Conservation (phyloP, 2,113 vertebrate species). For the Scomber colias region DNA sequence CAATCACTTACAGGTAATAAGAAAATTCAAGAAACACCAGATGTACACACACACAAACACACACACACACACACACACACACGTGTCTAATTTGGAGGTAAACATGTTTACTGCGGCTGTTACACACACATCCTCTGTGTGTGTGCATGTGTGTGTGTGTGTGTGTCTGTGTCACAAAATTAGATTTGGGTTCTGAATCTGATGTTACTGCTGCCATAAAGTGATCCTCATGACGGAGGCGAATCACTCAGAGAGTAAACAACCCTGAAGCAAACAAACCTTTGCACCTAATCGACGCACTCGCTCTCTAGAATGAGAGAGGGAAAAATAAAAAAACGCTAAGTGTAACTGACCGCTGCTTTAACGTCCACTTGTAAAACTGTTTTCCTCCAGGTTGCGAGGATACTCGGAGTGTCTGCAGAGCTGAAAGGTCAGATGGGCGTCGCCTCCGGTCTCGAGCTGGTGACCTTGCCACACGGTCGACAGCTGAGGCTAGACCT, state of each 20-base stretch:
- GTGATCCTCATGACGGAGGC: background rate
- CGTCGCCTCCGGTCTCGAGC: conserved; percentile 92
- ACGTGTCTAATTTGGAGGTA: background rate
- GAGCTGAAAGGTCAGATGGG: conserved; percentile 92
- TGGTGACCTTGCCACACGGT: conserved; percentile 93
- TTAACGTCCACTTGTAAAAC: conserved; percentile 10
- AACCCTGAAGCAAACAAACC: background rate
- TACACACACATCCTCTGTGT: conserved; percentile 1
- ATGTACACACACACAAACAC: background rate
- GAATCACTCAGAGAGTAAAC: background rate
- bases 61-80: background rate
- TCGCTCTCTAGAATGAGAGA: background rate
- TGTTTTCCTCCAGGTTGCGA: conserved; percentile 87
- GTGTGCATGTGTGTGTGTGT: background rate
- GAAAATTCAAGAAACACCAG: background rate
- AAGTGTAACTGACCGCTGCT: background rate
- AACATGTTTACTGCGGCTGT: conserved; percentile 36
- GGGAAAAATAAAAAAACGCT: background rate
- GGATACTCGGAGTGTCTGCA: conserved; percentile 91
- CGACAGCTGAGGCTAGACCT: conserved; percentile 94
- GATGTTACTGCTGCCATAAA: conserved; percentile 25
- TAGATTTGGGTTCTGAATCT: conserved; percentile 23
- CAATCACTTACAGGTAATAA: background rate
- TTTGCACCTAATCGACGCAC: background rate
- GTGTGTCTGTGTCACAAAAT: conserved; percentile 15